These are phyloP conservation scores for Lagorchestes hirsutus DNA, from an alignment of 2,797 vertebrate genomes.

Conservation along the genomic window DNA sequence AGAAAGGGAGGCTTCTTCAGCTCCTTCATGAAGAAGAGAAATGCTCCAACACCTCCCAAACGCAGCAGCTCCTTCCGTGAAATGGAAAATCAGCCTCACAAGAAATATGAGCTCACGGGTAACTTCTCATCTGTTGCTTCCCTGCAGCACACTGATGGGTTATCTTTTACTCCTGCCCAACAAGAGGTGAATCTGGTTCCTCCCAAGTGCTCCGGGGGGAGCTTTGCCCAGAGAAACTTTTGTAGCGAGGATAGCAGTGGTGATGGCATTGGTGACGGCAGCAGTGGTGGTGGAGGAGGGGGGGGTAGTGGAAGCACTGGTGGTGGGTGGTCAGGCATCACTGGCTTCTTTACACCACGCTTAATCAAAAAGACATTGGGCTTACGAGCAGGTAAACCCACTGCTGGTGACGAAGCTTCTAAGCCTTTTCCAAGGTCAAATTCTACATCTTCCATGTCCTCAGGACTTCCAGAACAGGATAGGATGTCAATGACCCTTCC, in stretches of 20 bases:
- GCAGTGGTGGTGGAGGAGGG: constrained; percentile 81
- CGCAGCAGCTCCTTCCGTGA: constrained; percentile 98
- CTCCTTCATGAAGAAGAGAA: constrained; percentile 99
- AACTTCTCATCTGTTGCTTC: constrained; percentile 91
- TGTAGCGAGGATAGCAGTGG: constrained; percentile 82
- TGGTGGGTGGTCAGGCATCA: constrained; percentile 96
- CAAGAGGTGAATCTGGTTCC: constrained; percentile 91
- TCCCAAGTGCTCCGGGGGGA: constrained; percentile 94
- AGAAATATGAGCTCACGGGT: constrained; percentile 96
- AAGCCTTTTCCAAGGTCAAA: constrained; percentile 97
- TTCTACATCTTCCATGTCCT: constrained; percentile 99
- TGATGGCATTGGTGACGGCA: constrained; percentile 18
- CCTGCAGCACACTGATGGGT: constrained; percentile 91
- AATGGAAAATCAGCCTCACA: constrained; percentile 98
- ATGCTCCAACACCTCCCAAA: constrained; percentile 95
- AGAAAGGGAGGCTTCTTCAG: constrained; percentile 99
- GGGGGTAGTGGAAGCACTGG: constrained; percentile 87
- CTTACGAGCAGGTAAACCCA: constrained; percentile 93
- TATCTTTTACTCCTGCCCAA: constrained; percentile 90
- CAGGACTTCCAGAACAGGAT: constrained; percentile 97
- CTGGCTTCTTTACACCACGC: constrained; percentile 98
- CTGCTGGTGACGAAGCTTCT: constrained; percentile 90
- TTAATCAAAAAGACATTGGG: constrained; percentile 99
- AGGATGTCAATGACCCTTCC: constrained; percentile 91
- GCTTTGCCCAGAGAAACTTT: constrained; percentile 93